These are phyloP conservation scores for Babylonia areolata DNA, from an alignment of 1,140 invertebrate genomes.

Conservation along the genomic window DNA sequence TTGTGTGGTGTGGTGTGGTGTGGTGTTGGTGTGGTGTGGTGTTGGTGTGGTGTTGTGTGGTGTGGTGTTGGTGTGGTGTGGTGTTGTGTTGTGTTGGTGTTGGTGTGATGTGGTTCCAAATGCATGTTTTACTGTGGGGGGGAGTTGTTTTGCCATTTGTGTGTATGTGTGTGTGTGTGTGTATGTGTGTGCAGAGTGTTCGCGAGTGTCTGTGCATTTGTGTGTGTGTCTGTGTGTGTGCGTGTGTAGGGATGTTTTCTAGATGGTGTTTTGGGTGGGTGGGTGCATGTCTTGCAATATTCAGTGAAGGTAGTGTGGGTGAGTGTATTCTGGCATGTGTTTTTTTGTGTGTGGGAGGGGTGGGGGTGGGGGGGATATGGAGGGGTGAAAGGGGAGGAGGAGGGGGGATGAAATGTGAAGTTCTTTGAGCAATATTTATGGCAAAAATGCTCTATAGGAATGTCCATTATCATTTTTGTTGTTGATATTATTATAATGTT, in stretches of 20 bases:
- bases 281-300: too few species aligned
- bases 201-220: not conserved
- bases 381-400: too few species aligned
- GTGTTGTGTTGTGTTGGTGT: not conserved
- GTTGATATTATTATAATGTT: too few species aligned
- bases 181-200: not conserved
- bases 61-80: not conserved
- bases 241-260: not conserved
- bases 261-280: not conserved
- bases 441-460: too few species aligned
- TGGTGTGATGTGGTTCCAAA: not conserved
- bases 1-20: too few species aligned
- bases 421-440: too few species aligned
- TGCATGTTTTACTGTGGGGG: too few species aligned
- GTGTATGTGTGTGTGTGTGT: conserved; percentile 9
- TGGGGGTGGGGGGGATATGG: too few species aligned
- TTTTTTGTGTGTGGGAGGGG: not conserved
- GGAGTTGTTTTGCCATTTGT: not conserved
- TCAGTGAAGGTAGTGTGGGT: not conserved
- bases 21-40: too few species aligned
- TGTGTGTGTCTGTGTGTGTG: not conserved
- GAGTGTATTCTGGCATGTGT: not conserved
- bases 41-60: not conserved
- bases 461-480: too few species aligned
- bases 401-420: too few species aligned